Conservation (phyloP, 2,113 vertebrate genomes). For the Microcebus murinus region DNA sequence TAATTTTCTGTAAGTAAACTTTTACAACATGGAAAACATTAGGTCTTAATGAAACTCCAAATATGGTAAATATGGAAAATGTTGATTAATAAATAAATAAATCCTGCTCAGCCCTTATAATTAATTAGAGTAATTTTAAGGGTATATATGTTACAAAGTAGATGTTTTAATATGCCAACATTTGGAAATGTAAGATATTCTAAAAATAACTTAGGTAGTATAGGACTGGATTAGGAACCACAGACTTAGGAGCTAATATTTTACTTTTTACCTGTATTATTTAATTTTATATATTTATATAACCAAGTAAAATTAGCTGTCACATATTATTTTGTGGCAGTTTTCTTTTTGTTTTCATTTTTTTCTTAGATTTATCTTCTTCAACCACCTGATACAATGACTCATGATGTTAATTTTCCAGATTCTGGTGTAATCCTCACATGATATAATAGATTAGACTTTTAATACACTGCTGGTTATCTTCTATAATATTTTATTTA, state of each 20-base stretch:
- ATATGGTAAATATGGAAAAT: conserved; percentile 9
- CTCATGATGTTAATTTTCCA: neutral
- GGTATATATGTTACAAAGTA: neutral
- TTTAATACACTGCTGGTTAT: neutral
- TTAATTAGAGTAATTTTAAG: conserved; percentile 24
- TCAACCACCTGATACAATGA: neutral
- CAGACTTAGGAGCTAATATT: neutral
- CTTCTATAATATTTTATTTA: neutral
- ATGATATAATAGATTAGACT: neutral
- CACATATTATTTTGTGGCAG: neutral
- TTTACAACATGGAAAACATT: conserved; percentile 51
- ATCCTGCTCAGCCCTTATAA: neutral
- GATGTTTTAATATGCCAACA: neutral
- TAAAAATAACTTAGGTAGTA: neutral
- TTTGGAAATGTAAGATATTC: neutral
- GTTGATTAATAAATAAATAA: neutral
- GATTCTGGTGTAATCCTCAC: neutral
- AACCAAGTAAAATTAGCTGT: neutral
- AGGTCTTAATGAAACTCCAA: neutral
- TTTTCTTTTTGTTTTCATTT: neutral
- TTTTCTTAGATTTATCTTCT: neutral
- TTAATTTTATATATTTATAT: neutral
- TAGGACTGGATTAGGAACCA: neutral
- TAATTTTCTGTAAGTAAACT: conserved; percentile 49
- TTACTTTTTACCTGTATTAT: neutral